Percentiles rank a stretch among this genome's conserved stretches.
Conservation (phyloP, 2,888 invertebrate species). For the Drosophila stalkeri region DNA sequence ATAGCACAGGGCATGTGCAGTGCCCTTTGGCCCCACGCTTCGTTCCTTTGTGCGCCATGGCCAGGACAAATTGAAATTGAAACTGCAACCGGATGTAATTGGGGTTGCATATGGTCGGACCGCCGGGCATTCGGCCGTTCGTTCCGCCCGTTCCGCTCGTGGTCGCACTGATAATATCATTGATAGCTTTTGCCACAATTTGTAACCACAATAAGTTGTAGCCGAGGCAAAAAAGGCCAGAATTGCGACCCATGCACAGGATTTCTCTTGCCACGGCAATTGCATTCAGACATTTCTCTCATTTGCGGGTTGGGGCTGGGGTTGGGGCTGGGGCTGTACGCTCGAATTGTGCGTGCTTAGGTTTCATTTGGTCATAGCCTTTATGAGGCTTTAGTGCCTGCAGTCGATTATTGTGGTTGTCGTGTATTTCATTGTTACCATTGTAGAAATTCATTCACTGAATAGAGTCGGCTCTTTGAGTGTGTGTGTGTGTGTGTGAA, state of each 20-base stretch:
- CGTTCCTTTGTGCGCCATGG: conserved; percentile 24
- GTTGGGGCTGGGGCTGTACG: conserved; percentile 36
- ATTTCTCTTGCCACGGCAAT: conserved; percentile 3
- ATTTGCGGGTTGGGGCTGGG: conserved; percentile 40
- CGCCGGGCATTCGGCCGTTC: background rate
- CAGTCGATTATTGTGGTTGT: conserved; percentile 47
- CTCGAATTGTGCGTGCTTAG: conserved; percentile 3
- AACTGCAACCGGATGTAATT: conserved; percentile 82
- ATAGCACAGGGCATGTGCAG: conserved; percentile 37
- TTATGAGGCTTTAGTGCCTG: conserved; percentile 29
- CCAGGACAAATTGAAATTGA: conserved; percentile 76
- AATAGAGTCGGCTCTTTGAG: background rate
- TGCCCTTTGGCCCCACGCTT: conserved; percentile 41
- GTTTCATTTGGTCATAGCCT: conserved; percentile 23
- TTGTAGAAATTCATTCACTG: conserved; percentile 5
- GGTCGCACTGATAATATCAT: conserved; percentile 71
- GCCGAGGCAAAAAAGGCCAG: conserved; percentile 57
- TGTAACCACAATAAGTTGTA: conserved; percentile 79
- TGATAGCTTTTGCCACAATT: conserved; percentile 80
- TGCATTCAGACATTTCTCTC: conserved; percentile 26
- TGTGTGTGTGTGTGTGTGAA: conserved; percentile 1
- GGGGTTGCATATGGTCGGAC: conserved; percentile 68
- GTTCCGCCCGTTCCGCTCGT: conserved; percentile 5
- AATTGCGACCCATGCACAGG: background rate
- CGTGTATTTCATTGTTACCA: conserved; percentile 22